Evolutionary conservation across 2,113 vertebrate species (phyloP), one percentile per base, ranked within the genome.

Genomic region (Dascyllus trimaculatus): DNA sequence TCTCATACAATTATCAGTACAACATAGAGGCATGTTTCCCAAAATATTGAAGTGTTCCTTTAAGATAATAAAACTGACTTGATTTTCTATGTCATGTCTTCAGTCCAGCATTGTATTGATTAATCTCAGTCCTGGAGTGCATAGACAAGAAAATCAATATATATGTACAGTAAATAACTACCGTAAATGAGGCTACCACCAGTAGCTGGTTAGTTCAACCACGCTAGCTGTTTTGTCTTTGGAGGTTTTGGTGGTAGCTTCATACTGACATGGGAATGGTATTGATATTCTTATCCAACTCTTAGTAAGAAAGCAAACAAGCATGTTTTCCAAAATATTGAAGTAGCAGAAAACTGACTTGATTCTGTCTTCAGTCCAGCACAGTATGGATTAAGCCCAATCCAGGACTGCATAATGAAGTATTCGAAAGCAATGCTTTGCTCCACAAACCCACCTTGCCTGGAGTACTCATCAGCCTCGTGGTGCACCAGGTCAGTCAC

Each of bases 401-500:
- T 56, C n/a, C 24, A n/a, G 3, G 1, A 49, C 21, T 29, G 15
- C 19, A n/a, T 21, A 19, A 25, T 10, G 15, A 32, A 32, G 4
- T 14, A 48, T 73, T 29, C 19, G 13, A 46, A 25, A 57, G 21
- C 7, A 15, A 57, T n/a, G 1, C 4, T 74, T 51, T 77, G 6
- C 38, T 54, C 18, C 10, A 25, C 38, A 73, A 81, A 92, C 95
- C 0, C 94, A 98, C 97, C 97, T 97, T 97, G 97, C 46, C 96
- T 96, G 43, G 97, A 94, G 85, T 97, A 99, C 85, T 99, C 98
- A 24, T 99, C 98, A 0, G 97, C 96, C 91, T 99, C 97, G 24
- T 96, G 96, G 93, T 98, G 98, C 74, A 99, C 97, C 52, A 99
- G 94, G 88, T 99, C 97, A 0, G 96, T 95, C 78, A 98, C 96